These are phyloP conservation scores for Caenorhabditis sp. DNA, from an alignment of 2,888 invertebrate genomes.

Conservation along the genomic window DNA sequence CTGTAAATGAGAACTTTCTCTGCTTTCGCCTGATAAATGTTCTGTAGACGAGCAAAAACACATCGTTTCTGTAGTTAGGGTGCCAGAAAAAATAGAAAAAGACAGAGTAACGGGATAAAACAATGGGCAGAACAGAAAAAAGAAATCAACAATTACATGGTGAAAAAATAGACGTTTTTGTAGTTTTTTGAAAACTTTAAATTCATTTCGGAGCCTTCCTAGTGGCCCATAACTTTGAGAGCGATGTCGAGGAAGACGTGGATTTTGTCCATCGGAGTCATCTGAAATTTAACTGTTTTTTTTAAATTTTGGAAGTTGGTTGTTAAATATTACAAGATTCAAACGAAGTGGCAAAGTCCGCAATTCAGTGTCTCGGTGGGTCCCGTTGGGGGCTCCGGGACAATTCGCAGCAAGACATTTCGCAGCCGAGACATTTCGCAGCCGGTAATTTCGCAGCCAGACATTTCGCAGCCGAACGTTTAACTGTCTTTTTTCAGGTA, in stretches of 20 bases:
- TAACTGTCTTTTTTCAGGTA: too few relatives aligned
- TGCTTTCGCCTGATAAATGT: background rate
- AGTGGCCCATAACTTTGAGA: background rate
- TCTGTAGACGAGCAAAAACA: constrained; percentile 5
- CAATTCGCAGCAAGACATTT: too few relatives aligned
- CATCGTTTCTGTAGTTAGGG: background rate
- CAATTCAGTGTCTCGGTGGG: too few relatives aligned
- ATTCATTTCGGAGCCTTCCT: background rate
- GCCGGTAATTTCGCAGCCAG: too few relatives aligned
- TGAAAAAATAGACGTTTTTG: too few relatives aligned
- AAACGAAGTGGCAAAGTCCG: too few relatives aligned
- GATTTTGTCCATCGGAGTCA: background rate
- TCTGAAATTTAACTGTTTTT: background rate
- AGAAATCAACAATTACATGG: constrained; percentile 6
- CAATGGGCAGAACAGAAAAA: background rate
- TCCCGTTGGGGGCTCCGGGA: too few relatives aligned
- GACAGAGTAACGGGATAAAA: background rate
- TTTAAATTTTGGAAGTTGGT: too few relatives aligned
- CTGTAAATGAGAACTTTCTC: too few relatives aligned
- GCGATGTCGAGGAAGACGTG: background rate
- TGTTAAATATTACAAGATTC: too few relatives aligned
- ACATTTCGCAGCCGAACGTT: too few relatives aligned
- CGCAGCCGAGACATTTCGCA: too few relatives aligned
- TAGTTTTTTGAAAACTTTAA: background rate
- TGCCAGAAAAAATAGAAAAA: background rate